Base-by-base conservation (phyloP, 2,888 invertebrate species). In the Apoderus coryli region DNA sequence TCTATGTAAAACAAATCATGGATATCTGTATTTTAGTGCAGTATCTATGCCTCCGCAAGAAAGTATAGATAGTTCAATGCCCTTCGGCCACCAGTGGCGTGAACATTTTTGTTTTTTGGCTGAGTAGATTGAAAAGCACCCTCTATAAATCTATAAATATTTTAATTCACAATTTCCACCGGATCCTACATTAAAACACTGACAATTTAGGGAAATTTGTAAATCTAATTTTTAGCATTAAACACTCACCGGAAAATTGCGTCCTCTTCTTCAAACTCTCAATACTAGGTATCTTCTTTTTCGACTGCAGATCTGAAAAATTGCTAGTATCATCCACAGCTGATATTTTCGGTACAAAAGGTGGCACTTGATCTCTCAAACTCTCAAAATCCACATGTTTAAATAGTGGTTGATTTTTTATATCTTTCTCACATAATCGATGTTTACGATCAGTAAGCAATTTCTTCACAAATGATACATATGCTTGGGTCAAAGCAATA, bases 291-390 rank as follows among this genome's bases (percentile, higher is more conserved):
- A 65, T 56, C 7, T 63, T 56, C 11, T 55, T 58, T 34, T 70
- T 69, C 22, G 60, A 56, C n/a, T 65, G 61, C 10, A 67, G 56
- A 27, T 67, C 65, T 4, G 60, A 53, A 59, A 86, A 81, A 58
- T 78, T 76, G 3, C 79, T 71, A 2, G 77, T 73, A 57, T 88
- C 88, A 46, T 85, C 84, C 3, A 71, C 60, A 2, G 78, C 71
- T 23, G 67, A 68, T 7, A 85, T 63, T 28, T 67, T 67, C 1
- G 88, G 88, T 12, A 88, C 78, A 60, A 76, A 80, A 0, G 85
- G 85, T 1, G 88, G 85, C 1, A 72, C 69, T 58, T 69, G 67
- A 36, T 72, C 66, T 2, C 67, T 51, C 22, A 72, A 57, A 22
- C 55, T 56, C 34, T 68, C 67, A 54, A 74, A 69, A 42, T 69